Evolutionary conservation across 2,797 vertebrate species (phyloP), one percentile per base, ranked within the genome.

Genomic region (Masticophis lateralis): DNA sequence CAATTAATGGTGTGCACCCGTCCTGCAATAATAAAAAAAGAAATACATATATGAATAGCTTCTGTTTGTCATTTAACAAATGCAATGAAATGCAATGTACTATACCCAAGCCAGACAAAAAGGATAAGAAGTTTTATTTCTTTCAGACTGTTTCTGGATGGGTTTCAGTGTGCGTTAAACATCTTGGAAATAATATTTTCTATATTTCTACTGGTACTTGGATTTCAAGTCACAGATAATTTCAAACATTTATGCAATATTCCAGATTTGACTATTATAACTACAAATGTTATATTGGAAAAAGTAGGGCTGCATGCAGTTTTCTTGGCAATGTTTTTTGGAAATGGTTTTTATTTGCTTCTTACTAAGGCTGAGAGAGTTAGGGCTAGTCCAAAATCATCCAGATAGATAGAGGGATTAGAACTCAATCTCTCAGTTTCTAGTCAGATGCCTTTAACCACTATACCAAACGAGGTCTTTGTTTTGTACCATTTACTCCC

Each of bases 1-100:
- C 97, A 90, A 96, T 96, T 96, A 99, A 96, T 0, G 99, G 98
- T 3, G 98, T 98, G 92, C 95, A 98, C 20, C 98, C 98, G 92
- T 99, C 98, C 99, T 99, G 56, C 90, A 87, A 95, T 37, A 20
- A 61, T n/a, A 53, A 10, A 90, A n/a, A 90, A 28, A 47, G 32
- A 0, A 87, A 28, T 9, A 66, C 2, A 6, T 32, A 90, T 27
- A 61, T 28, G n/a, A 16, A 28, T 22, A 66, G 6, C 59, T 47
- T 59, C 13, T 20, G 22, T 22, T 66, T 59, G 16, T 25, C 32
- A 28, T 18, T 22, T 6, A 79, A 90, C 43, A 66, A 60, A 10
- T 66, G 83, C 56, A 27, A 66, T 69, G 47, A 87, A 47, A 55
- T 66, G 11, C 57, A 63, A 55, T 79, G 18, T 61, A 37, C 57